Base-by-base conservation (phyloP, 2,113 vertebrate genomes). In the Siphamia tubifer region DNA sequence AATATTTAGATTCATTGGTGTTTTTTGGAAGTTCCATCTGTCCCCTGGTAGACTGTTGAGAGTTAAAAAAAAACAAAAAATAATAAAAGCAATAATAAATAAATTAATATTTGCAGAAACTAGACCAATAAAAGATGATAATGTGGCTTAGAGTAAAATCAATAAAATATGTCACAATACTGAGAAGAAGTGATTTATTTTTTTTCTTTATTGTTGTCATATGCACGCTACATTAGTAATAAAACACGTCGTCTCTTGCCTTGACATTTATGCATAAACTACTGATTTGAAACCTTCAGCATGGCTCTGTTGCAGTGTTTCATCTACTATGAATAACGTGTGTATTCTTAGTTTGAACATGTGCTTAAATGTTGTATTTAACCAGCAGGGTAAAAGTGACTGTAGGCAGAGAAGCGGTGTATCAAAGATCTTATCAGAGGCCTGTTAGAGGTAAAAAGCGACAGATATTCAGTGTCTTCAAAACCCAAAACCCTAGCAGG, bases 361-460 rank as follows among this genome's bases (percentile, higher is more conserved):
- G 30, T 17, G 56, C 30, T n/a, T 28, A 45, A 64, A 53, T 23
- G 30, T 5, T 38, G 11, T n/a, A 17, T 10, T 8, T 55, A 56
- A 67, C 69, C 20, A 48, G 6, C 12, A 9, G 56, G 52, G 43
- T 36, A 30, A 52, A 49, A 42, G 43, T 27, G 63, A 71, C 42
- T 31, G 23, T 25, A 58, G 68, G 48, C 5, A 38, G 66, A 44
- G 40, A 16, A 24, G 35, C 13, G 1, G 20, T 1, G 23, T 7
- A 24, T 65, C 35, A 72, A 68, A 75, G 38, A 34, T 38, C 16
- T 68, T 48, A 58, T 74, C 61, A 19, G 25, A 7, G 25, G 64
- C 62, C 74, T 35, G n/a, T 65, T 11, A 49, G 25, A 77, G 68
- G 82, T 58, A 16, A 76, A 39, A 36, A 2, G 36, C 27, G 28